phyloP scores from a whole-genome alignment of 2,113 vertebrate species.

The Xenopus laevis region DNA sequence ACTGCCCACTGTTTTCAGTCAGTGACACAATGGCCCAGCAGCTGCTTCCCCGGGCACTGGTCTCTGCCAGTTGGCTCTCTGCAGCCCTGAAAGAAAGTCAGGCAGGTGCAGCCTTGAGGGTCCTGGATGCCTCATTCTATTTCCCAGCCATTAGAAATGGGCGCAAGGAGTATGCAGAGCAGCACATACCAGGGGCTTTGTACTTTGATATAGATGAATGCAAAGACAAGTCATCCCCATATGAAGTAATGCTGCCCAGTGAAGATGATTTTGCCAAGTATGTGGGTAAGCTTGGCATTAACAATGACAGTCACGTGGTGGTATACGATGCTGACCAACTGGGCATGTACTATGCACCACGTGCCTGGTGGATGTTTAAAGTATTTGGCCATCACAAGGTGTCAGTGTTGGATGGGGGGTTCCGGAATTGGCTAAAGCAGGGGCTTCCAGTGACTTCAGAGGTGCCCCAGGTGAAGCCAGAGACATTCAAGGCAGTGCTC shows the following conservation, averaged over 20 bases:
- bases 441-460: conserved; percentile 69
- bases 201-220: conserved; percentile 92
- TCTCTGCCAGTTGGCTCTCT: conserved; percentile 78
- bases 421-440: conserved; percentile 82
- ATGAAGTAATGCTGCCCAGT: conserved; percentile 83
- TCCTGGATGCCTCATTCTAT: conserved; percentile 90
- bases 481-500: conserved; percentile 66
- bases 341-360: conserved; percentile 80
- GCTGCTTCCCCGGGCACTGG: conserved; percentile 65
- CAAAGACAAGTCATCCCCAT: conserved; percentile 67
- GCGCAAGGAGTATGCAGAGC: conserved; percentile 72
- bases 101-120: conserved; percentile 63
- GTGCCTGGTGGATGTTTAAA: conserved; percentile 96
- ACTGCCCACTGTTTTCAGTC: not conserved
- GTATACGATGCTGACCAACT: conserved; percentile 86
- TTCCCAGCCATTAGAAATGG: conserved; percentile 70
- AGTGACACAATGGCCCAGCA: conserved; percentile 59
- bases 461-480: conserved; percentile 57
- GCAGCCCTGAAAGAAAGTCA: conserved; percentile 66
- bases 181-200: conserved; percentile 80
- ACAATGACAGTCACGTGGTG: conserved; percentile 82
- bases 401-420: conserved; percentile 85
- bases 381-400: conserved; percentile 82
- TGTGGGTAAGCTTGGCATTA: conserved; percentile 77
- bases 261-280: conserved; percentile 72